Evolutionary conservation across 53 echinoderm and acorn worm species (phyloP), one percentile per base, ranked within the genome.

Genomic region (Luidia sarsii): DNA sequence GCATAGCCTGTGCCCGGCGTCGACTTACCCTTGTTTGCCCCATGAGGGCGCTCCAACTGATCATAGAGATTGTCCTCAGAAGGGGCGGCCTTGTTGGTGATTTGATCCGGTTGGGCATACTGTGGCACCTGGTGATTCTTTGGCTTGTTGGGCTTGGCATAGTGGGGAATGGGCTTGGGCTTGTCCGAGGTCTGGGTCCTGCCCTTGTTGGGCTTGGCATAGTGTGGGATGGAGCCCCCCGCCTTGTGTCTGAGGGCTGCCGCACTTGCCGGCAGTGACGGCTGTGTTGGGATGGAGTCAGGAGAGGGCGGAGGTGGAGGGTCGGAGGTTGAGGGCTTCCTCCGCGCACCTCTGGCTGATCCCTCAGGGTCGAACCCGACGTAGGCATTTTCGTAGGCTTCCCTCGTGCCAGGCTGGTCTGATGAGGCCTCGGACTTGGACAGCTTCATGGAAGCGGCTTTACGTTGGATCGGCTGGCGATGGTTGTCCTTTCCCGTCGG

Each of bases 61-160:
- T 68, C 70, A 31, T 54, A 24, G n/a, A 69, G 45, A 29, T 31
- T 24, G 25, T 24, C 65, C 49, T 27, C 30, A 23, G 54, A 54
- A 15, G 55, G 56, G 25, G 55, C 37, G 4, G n/a, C 28, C 34
- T 61, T 61, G 11, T 77, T 77, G 3, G 77, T n/a, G n/a, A n/a
- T n/a, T n/a, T n/a, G n/a, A n/a, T n/a, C n/a, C n/a, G n/a, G 77
- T 46, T 77, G 45, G 46, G 60, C 61, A 18, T 61, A 77, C 45
- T 59, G 45, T 10, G 77, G 77, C 38, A 61, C 45, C 16, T 46
- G n/a, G 7, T 16, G 1, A 21, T 55, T 71, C 48, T 82, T 82
- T 51, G 0, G 70, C 43, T 83, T 83, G 49, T 71, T 62, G 62
- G 71, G 70, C 37, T 83, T 83, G 41, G 83, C 83, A 19, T 83